Evolutionary conservation across 1,140 invertebrate species (phyloP), one percentile per base, ranked within the genome.

Genomic region (Rhopalosiphum maidis): DNA sequence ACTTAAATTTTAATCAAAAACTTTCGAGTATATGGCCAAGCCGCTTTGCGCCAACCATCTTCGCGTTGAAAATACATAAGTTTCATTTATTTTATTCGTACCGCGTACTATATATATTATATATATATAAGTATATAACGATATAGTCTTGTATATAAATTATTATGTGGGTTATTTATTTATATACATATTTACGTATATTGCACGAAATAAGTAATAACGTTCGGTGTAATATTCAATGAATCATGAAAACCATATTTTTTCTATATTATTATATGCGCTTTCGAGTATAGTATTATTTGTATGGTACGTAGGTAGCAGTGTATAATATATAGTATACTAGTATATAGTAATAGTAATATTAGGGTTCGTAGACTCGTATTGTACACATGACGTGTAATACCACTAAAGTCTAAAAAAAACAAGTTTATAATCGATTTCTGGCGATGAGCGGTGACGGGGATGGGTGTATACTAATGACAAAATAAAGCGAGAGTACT

Each of bases 1-100:
- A 85, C 77, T 85, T 93, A 85, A 93, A 93, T 93, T 93, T 93
- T 85, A 93, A 93, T 85, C 77, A 93, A 85, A 93, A 93, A 93
- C 91, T 93, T 93, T 93, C 35, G 18, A 51, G 54, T 77, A 85
- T 41, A 55, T 90, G 25, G 7, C 37, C 22, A 25, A 37, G 25
- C 25, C 48, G 88, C 51, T 11, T 15, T 55, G 55, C 46, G 25
- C 83, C 85, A n/a, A 30, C 85, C 85, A 30, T 87, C 35, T 82
- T 68, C 68, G 83, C 68, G 8, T 37, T n/a, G 46, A 83, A 83
- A 54, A 85, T 83, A 92, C 82, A 93, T 37, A 48, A 93, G 77
- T 93, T 35, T 41, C n/a, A 82, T 51, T 82, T 91, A 91, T 91
- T 91, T 92, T 85, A 88, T 88, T 88, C 48, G 21, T 88, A 51